Evolutionary conservation across 2,888 invertebrate genomes (phyloP).

Genomic region (Oxyteleia sp.): DNA sequence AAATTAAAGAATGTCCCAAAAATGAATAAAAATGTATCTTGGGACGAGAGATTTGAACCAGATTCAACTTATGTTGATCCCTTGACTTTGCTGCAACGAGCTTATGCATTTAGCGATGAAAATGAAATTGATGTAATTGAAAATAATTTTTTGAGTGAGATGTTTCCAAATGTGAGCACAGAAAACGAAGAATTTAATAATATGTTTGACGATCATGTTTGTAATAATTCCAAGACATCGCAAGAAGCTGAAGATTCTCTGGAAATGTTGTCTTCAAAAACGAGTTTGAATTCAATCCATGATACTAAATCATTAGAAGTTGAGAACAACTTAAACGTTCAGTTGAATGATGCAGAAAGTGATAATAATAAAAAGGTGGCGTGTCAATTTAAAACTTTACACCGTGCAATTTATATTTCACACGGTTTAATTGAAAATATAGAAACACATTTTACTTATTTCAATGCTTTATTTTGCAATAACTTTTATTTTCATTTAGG

Average conservation of each 20-base stretch:
- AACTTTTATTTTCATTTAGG: too few relatives aligned
- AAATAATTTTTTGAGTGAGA: neutral
- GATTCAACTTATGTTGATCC: slow-evolving; percentile 56
- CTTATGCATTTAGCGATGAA: slow-evolving; percentile 37
- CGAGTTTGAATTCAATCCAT: neutral
- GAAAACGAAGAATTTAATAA: slow-evolving; percentile 14
- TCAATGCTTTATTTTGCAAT: too few relatives aligned
- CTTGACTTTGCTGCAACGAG: slow-evolving; percentile 42
- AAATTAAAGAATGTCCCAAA: neutral
- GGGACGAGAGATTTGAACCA: slow-evolving; percentile 50
- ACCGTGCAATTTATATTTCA: too few relatives aligned
- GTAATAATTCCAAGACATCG: neutral
- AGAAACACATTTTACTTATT: too few relatives aligned
- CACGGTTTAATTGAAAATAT: too few relatives aligned
- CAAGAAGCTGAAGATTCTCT: neutral
- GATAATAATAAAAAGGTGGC: too few relatives aligned
- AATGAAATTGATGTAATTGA: slow-evolving; percentile 10
- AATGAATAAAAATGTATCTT: neutral
- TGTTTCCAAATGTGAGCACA: neutral
- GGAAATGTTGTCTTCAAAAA: neutral
- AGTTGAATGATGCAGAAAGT: too few relatives aligned
- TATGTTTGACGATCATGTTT: slow-evolving; percentile 19
- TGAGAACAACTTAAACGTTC: neutral
- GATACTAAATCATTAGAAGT: neutral
- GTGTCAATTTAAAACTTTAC: too few relatives aligned